Base-by-base conservation (phyloP, 2,113 vertebrate genomes). In the Glaucidium brasilianum region DNA sequence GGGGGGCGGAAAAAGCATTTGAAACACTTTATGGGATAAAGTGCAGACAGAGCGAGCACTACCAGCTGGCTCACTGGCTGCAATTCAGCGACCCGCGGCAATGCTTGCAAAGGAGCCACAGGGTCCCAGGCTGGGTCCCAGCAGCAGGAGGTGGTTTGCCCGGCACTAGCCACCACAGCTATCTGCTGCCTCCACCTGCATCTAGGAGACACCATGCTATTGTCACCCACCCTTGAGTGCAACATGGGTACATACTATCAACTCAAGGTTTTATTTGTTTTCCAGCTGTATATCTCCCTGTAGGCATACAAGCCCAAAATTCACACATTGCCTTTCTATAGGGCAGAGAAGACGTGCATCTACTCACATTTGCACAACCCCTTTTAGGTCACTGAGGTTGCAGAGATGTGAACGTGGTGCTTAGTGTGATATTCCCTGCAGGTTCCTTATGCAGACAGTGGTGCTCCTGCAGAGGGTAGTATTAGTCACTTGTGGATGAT, bases 51-150 rank as follows among this genome's bases (percentile, higher is more conserved):
- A 71, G 37, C 5, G 37, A 53, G 13, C 1, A 4, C 25, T 60
- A 56, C 67, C 91, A 93, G 79, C 91, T 95, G 92, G 43, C 39
- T 78, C 7, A 1, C 90, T 82, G 76, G 87, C 76, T 86, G 63
- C 2, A 5, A 55, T 47, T 76, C 67, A 3, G 9, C 2, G 7
- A 52, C 90, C 80, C 0, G 1, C 3, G 0, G 62, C 0, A 0
- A 47, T 52, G 71, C 74, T 88, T 85, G 86, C 49, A 73, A 73
- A 91, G 93, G 39, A 92, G 83, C 86, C 4, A 1, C 29, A 14
- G 83, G 89, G 75, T 56, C 53, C 53, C 88, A 32, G 30, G 62
- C 37, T 91, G 89, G 53, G 71, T 50, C 50, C 50, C 3, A 14
- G 60, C 11, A 35, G 56, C 69, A 82, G 66, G 41, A 82, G 41